Evolutionary conservation across 1,140 invertebrate species (phyloP).

Genomic region (Drosophila melanica): DNA sequence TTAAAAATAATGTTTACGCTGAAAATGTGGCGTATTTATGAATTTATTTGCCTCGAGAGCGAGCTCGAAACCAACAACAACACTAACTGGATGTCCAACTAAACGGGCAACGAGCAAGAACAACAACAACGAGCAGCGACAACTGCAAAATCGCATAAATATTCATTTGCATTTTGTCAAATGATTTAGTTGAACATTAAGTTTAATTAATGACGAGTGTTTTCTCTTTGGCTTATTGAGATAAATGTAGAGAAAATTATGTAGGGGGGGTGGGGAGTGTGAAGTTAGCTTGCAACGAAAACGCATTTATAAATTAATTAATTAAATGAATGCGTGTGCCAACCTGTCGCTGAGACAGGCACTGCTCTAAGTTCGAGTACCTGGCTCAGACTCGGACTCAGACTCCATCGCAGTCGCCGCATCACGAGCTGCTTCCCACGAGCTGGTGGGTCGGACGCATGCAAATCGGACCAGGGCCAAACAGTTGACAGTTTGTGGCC

Average conservation of each 20-base stretch:
- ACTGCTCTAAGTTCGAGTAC: not conserved
- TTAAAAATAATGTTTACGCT: slow-evolving; percentile 67
- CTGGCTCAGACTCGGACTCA: not conserved
- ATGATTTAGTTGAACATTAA: slow-evolving; percentile 68
- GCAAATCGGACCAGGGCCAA: slow-evolving; percentile 62
- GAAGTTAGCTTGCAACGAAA: not conserved
- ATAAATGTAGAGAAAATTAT: slow-evolving; percentile 31
- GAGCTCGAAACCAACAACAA: slow-evolving; percentile 11
- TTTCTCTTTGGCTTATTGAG: slow-evolving; percentile 35
- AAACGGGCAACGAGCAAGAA: slow-evolving; percentile 17
- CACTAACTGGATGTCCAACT: slow-evolving; percentile 8
- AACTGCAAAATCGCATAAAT: slow-evolving; percentile 54
- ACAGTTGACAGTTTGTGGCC: slow-evolving; percentile 72
- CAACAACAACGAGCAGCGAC: not conserved
- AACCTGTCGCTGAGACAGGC: slow-evolving; percentile 42
- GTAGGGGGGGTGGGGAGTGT: not conserved
- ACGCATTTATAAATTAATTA: slow-evolving; percentile 19
- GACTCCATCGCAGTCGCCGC: not conserved
- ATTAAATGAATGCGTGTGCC: slow-evolving; percentile 18
- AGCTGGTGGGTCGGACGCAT: slow-evolving; percentile 39
- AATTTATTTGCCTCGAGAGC: slow-evolving; percentile 52
- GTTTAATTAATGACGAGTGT: slow-evolving; percentile 64
- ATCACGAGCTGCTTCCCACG: slow-evolving; percentile 47
- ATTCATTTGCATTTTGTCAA: slow-evolving; percentile 74
- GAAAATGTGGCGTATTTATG: slow-evolving; percentile 45